phyloP scores from a whole-genome alignment of 2,797 vertebrate species.

The Sebastes jordani region DNA sequence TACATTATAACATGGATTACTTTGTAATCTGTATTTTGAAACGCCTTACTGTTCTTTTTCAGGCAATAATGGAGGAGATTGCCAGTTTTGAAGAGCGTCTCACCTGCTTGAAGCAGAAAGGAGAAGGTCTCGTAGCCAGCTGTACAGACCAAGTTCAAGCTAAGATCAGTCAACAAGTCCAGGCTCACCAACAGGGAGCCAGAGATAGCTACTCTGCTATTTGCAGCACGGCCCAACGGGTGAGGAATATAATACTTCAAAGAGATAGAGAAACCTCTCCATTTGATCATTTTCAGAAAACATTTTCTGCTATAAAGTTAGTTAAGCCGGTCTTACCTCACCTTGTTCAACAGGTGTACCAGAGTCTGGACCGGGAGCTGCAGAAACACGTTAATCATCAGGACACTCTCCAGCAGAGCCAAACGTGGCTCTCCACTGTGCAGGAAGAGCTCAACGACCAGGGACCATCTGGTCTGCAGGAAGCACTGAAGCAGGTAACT shows the following conservation, averaged over 20 bases:
- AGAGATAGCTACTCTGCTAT: slow-evolving; percentile 96
- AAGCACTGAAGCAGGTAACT: slow-evolving; percentile 91
- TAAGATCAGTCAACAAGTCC: slow-evolving; percentile 90
- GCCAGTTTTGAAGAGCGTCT: slow-evolving; percentile 93
- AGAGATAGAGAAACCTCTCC: no score
- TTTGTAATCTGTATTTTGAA: background rate
- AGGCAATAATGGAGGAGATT: slow-evolving; percentile 99
- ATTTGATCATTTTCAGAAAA: background rate
- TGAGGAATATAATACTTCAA: slow-evolving; percentile 70
- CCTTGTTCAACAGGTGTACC: slow-evolving; percentile 86
- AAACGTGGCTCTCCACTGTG: slow-evolving; percentile 90
- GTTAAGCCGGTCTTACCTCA: background rate
- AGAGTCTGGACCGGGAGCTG: slow-evolving; percentile 94
- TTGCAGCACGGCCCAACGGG: slow-evolving; percentile 95
- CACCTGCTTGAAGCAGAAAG: slow-evolving; percentile 87
- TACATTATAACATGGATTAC: background rate
- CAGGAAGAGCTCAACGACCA: slow-evolving; percentile 86
- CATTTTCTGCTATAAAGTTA: background rate
- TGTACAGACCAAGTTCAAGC: slow-evolving; percentile 90
- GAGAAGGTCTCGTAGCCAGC: slow-evolving; percentile 86
- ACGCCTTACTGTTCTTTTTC: background rate
- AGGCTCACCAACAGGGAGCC: slow-evolving; percentile 91
- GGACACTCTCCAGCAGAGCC: slow-evolving; percentile 94
- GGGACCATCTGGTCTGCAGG: slow-evolving; percentile 88
- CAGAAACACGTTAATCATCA: slow-evolving; percentile 95